Evolutionary conservation across 2,113 vertebrate genomes (phyloP).

Genomic region (Pitta sordida): DNA sequence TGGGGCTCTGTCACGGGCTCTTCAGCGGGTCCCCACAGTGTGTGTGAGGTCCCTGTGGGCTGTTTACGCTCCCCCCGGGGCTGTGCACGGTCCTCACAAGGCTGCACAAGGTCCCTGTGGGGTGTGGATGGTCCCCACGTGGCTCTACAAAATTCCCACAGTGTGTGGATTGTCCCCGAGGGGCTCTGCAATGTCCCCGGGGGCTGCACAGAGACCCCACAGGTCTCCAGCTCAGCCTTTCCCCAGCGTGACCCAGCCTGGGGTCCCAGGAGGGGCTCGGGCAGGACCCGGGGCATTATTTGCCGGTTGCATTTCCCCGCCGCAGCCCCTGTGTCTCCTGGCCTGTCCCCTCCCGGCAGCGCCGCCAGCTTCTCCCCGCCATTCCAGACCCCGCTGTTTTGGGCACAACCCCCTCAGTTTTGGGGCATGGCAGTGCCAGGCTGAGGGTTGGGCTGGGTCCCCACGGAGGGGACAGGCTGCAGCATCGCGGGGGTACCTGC

Average conservation of each 20-base stretch:
- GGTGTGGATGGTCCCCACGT: no score
- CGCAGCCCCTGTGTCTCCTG: neutral
- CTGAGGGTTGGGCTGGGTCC: neutral
- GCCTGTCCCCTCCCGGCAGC: neutral
- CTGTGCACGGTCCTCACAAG: neutral
- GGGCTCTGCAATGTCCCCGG: neutral
- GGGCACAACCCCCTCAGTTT: neutral
- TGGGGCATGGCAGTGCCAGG: neutral
- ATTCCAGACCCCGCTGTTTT: rapidly evolving
- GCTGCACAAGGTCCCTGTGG: no score
- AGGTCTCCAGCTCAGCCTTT: neutral
- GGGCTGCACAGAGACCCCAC: neutral
- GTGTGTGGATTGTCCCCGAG: no score
- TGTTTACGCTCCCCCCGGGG: rapidly evolving
- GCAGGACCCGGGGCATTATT: neutral
- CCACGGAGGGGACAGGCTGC: neutral
- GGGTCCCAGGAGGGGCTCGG: rapidly evolving
- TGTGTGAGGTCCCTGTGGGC: no score
- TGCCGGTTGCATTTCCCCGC: neutral
- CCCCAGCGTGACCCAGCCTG: rapidly evolving
- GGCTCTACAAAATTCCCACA: neutral
- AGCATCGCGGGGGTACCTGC: neutral
- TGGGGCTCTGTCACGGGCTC: neutral
- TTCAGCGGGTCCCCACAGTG: rapidly evolving
- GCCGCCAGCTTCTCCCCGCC: rapidly evolving